Base-by-base conservation (phyloP, 2,113 vertebrate genomes). In the Dunckerocampus dactyliophorus region DNA sequence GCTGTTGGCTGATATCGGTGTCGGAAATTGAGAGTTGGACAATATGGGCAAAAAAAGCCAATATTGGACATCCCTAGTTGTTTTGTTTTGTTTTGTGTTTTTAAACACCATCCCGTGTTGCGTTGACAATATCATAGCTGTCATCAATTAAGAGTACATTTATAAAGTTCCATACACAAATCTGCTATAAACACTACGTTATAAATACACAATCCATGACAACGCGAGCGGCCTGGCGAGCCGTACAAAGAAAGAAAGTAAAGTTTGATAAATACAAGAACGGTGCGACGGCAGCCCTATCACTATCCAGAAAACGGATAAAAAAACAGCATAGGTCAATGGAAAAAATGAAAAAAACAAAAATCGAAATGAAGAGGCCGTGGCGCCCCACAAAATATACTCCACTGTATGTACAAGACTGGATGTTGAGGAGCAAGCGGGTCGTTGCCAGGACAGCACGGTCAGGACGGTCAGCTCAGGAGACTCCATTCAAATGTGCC, bases 131-230 rank as follows among this genome's bases (percentile, higher is more conserved):
- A 82, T 83, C 79, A 74, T 85, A 84, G 84, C 84, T 85, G 79
- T 85, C 85, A 86, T 81, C 74, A 79, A 77, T 83, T 84, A 14
- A 68, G 81, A 87, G 83, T 88, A 88, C 82, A 84, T 83, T 77
- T 82, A 78, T 81, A 84, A 82, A 82, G 62, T 82, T 83, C 56
- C 81, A 85, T 82, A 80, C 81, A 83, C 79, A 85, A 84, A 85
- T 83, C 75, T 84, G 65, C 80, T 84, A 85, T 84, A 84, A 87
- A 86, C 85, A 85, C 74, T 82, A 80, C 73, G 67, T 82, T 85
- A 87, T 86, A 89, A 87, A 86, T 85, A 88, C 82, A 83, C 56
- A 59, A 24, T 62, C 65, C 76, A 85, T 85, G 81, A 80, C 83
- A 83, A 80, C 74, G 77, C 67, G 62, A 70, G 69, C 61, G 62